These are phyloP conservation scores for Anomalospiza imberbis DNA, from an alignment of 2,797 vertebrate genomes.

Conservation along the genomic window DNA sequence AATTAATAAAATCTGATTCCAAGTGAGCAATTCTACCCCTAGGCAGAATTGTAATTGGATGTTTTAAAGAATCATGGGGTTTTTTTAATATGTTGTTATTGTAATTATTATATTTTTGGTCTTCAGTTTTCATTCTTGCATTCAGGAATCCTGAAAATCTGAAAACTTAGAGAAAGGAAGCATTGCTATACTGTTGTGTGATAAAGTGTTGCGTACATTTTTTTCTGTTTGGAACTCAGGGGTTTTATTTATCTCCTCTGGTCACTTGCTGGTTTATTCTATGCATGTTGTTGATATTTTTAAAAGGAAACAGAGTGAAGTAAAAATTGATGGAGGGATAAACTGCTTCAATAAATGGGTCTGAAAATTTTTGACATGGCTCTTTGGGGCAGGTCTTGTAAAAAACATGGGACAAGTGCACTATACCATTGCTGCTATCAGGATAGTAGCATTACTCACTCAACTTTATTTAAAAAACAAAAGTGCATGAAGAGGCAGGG, in stretches of 20 bases:
- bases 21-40: neutral
- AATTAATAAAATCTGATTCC: slow-evolving; percentile 18
- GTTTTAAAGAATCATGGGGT: neutral
- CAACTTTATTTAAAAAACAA: neutral
- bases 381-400: neutral
- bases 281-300: neutral
- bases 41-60: neutral
- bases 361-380: neutral
- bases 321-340: neutral
- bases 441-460: neutral
- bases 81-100: neutral
- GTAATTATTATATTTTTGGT: neutral
- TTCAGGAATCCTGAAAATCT: neutral
- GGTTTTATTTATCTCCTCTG: neutral
- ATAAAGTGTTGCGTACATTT: neutral
- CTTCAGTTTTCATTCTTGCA: neutral
- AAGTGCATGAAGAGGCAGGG: neutral
- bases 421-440: neutral
- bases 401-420: neutral
- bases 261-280: neutral
- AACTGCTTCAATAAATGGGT: neutral
- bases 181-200: neutral
- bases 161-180: neutral
- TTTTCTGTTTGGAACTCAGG: neutral
- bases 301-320: neutral